A percentile compares a stretch with the other conserved stretches of the same genome.
These are phyloP conservation scores for Phalacrocorax carbo DNA, from an alignment of 2,113 vertebrate species.

Conservation along the genomic window DNA sequence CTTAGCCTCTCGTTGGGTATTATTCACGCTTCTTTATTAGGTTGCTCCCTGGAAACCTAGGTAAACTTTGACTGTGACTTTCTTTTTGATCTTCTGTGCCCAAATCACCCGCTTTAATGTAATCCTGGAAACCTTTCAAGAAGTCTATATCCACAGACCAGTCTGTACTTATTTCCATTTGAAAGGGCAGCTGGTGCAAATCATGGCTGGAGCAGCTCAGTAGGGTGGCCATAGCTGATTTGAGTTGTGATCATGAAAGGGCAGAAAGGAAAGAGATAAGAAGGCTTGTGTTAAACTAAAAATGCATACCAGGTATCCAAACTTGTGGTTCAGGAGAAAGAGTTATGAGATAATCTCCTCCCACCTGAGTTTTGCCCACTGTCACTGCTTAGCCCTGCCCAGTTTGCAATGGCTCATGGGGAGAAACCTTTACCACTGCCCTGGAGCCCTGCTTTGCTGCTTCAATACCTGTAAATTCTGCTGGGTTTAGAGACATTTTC, in stretches of 20 bases:
- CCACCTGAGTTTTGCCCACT: accelerated
- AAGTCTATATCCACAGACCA: neutral
- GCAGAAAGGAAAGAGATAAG: neutral
- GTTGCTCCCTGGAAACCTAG: slow-evolving; percentile 18
- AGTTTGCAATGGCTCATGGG: accelerated
- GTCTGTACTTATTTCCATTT: slow-evolving; percentile 28
- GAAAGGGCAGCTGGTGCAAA: slow-evolving; percentile 25
- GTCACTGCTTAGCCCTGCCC: neutral
- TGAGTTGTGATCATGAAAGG: neutral
- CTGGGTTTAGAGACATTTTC: neutral
- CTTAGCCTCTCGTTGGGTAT: neutral
- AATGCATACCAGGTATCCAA: neutral
- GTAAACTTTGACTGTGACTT: slow-evolving; percentile 37
- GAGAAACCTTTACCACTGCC: neutral
- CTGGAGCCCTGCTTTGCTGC: neutral
- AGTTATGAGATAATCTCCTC: neutral
- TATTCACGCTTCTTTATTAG: slow-evolving; percentile 17
- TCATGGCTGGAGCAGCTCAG: neutral
- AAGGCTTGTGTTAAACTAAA: neutral
- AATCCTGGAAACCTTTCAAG: slow-evolving; percentile 35
- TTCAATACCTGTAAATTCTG: neutral
- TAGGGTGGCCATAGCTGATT: neutral
- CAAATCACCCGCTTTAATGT: neutral
- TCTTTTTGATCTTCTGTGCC: slow-evolving; percentile 7
- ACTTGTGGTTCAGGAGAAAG: neutral